Percentiles rank a stretch among this genome's conserved stretches.
phyloP scores from a whole-genome alignment of 2,888 invertebrate species.

The Caenorhabditis japonica region DNA sequence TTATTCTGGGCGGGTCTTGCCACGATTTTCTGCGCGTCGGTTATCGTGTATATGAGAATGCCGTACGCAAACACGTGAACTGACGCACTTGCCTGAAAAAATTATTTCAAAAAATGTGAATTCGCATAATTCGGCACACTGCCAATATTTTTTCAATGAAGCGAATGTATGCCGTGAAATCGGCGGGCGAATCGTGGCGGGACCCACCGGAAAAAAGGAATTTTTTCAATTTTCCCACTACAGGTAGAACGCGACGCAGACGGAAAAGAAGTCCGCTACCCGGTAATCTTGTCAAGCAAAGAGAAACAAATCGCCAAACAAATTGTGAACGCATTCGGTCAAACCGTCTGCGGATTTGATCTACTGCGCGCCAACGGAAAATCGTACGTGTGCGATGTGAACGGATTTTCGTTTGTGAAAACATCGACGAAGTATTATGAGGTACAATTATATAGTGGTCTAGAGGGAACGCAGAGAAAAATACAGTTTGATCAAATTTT shows the following conservation, averaged over 20 bases:
- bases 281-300: conserved; percentile 94
- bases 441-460: conserved; percentile 45
- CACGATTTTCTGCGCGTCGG: too few relatives aligned
- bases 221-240: too few relatives aligned
- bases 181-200: too few relatives aligned
- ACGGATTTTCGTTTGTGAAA: conserved; percentile 99
- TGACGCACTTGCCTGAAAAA: too few relatives aligned
- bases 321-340: conserved; percentile 86
- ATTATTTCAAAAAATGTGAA: too few relatives aligned
- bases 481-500: too few relatives aligned
- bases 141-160: too few relatives aligned
- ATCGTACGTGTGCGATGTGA: conserved; percentile 99
- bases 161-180: background rate
- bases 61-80: too few relatives aligned
- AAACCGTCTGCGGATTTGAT: conserved; percentile 99
- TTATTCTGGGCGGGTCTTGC: background rate
- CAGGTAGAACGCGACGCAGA: conserved; percentile 94
- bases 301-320: conserved; percentile 98
- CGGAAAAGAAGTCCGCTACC: conserved; percentile 94
- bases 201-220: too few relatives aligned
- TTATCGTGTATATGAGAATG: too few relatives aligned
- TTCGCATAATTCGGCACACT: too few relatives aligned
- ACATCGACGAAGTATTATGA: conserved; percentile 99
- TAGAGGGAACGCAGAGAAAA: background rate
- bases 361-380: conserved; percentile 95